Percentiles rank a stretch among this genome's conserved stretches.
phyloP scores from a whole-genome alignment of 2,113 vertebrate genomes.

The Gymnocephalus cernua region DNA sequence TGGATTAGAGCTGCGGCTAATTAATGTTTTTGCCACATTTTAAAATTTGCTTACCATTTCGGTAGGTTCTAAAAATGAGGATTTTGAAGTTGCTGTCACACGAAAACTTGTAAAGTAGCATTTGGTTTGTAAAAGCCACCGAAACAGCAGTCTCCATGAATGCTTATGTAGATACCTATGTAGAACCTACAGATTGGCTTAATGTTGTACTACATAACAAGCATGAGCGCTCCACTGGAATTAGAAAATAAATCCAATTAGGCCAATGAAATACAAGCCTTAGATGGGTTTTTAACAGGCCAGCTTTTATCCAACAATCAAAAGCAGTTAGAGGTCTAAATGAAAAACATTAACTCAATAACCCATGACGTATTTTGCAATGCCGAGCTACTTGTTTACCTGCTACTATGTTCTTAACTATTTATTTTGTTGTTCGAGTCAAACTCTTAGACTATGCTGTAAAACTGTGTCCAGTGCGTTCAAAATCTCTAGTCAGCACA shows the following conservation, averaged over 20 bases:
- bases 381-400: not conserved
- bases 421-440: not conserved
- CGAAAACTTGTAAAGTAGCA: not conserved
- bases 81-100: slow-evolving; percentile 4
- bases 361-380: not conserved
- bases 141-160: not conserved
- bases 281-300: slow-evolving; percentile 17
- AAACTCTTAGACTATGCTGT: not conserved
- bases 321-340: slow-evolving; percentile 9
- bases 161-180: not conserved
- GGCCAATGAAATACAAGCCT: not conserved
- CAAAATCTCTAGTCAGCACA: not conserved
- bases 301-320: not conserved
- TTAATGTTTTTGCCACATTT: not conserved
- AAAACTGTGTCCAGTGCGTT: not conserved
- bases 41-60: not conserved
- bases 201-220: slow-evolving; percentile 4
- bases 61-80: slow-evolving; percentile 1
- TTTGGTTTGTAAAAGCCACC: not conserved
- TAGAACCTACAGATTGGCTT: not conserved
- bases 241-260: not conserved
- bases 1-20: not conserved
- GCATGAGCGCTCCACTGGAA: not conserved
- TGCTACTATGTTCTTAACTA: not conserved
- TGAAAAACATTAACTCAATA: not conserved